Evolutionary conservation across 2,797 vertebrate genomes (phyloP).

Genomic region (Gephyroberyx darwinii): DNA sequence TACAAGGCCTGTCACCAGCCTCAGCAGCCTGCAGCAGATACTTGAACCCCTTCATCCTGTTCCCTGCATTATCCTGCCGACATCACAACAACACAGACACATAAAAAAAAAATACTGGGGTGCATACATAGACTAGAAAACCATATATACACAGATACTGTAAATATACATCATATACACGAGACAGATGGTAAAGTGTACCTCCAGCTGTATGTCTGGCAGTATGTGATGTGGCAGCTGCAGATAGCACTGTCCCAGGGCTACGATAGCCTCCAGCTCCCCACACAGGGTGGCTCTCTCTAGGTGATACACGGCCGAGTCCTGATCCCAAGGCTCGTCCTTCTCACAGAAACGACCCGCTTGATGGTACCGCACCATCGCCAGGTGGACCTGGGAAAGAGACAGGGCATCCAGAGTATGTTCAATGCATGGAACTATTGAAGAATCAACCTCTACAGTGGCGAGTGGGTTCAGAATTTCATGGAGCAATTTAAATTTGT

Average conservation of each 20-base stretch:
- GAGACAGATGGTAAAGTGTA: slow-evolving; percentile 51
- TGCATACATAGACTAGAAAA: neutral
- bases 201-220: slow-evolving; percentile 87
- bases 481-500: too few species aligned
- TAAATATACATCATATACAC: too few species aligned
- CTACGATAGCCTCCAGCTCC: slow-evolving; percentile 95
- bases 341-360: slow-evolving; percentile 93
- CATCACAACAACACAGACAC: slow-evolving; percentile 9
- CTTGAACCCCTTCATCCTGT: slow-evolving; percentile 89
- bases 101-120: neutral
- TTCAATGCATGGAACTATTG: neutral
- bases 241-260: slow-evolving; percentile 88
- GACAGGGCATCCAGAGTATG: neutral
- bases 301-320: slow-evolving; percentile 92
- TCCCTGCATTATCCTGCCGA: slow-evolving; percentile 88
- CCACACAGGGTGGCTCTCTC: slow-evolving; percentile 92
- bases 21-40: slow-evolving; percentile 91
- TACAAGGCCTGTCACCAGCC: slow-evolving; percentile 92
- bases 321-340: slow-evolving; percentile 89
- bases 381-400: slow-evolving; percentile 89
- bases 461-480: neutral
- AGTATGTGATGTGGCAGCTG: slow-evolving; percentile 96
- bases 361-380: slow-evolving; percentile 96
- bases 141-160: too few species aligned
- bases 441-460: neutral